Base-by-base conservation (phyloP, 30 jellyfish, hydroid and myxozoan genomes). In the Hydractinia symbiolongicarpus region DNA sequence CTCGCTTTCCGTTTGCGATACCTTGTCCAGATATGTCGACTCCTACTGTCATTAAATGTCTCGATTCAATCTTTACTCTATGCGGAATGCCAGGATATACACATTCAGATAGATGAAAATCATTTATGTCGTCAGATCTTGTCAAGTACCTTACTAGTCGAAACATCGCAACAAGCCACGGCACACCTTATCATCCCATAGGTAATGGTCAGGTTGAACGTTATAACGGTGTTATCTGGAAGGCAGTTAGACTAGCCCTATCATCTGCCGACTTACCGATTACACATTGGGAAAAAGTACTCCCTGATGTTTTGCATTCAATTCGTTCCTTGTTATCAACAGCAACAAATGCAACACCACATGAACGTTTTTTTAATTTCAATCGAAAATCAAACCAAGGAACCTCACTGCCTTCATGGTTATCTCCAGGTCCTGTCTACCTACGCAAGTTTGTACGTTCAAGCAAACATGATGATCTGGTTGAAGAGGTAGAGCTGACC, bases 261-360 rank as follows among this genome's bases (percentile, higher is more conserved):
- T 72, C 67, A 64, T 56, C 95, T 61, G 60, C 62, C 40, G 64
- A 87, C 88, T 72, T 86, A 68, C 74, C 77, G 54, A 82, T 68
- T 21, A 55, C 57, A 54, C 70, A 81, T 50, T 82, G 94, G 96
- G 94, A 82, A 71, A 76, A 51, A 53, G 90, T 87, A 82, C 68
- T 82, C 60, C 94, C 96, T 44, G 94, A 70, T 21, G 92, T 77
- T 50, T 79, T 83, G 75, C 62, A 86, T 85, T 57, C 30, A 4
- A 78, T 86, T 86, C 9, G 64, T 57, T 6, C 54, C 11, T 85
- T 88, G 53, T 56, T 78, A 13, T 74, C 76, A 16, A 88, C 96
- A 17, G 84, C 96, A 67, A 88, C 96, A 30, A 82, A 88, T 77
- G 70, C 79, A 14, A 88, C 90, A 50, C 96, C 96, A 68, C 81